Evolutionary conservation across 1,140 invertebrate species (phyloP).

Genomic region (Mamestra configurata): DNA sequence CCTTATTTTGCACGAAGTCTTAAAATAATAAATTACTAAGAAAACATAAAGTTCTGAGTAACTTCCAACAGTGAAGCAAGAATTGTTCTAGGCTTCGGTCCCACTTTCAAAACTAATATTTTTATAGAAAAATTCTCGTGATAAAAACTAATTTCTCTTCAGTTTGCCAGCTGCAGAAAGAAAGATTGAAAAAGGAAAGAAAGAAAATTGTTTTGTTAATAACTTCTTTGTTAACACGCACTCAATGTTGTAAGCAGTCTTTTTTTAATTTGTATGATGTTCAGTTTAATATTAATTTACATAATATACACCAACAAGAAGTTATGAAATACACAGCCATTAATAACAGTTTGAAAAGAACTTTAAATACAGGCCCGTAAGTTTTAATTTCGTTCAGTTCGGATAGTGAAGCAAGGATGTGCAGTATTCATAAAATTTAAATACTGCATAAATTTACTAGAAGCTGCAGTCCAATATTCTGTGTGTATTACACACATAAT

Average conservation of each 20-base stretch:
- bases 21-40: conserved; percentile 43
- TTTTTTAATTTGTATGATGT: neutral
- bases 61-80: conserved; percentile 15
- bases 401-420: neutral
- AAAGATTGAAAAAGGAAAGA: neutral
- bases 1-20: conserved; percentile 2
- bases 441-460: neutral
- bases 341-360: neutral
- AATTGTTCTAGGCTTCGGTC: conserved; percentile 23
- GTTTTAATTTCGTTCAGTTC: neutral
- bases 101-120: neutral
- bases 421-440: neutral
- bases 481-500: neutral
- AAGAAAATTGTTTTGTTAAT: neutral
- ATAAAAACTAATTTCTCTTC: conserved; percentile 11
- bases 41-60: conserved; percentile 39
- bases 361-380: neutral
- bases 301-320: neutral
- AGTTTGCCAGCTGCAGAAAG: neutral
- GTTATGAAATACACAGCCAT: neutral
- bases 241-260: neutral
- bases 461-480: neutral
- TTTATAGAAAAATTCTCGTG: conserved; percentile 1
- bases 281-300: neutral
- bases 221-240: neutral